Evolutionary conservation across 2,888 invertebrate genomes (phyloP).

Genomic region (Ernsta delagoae): DNA sequence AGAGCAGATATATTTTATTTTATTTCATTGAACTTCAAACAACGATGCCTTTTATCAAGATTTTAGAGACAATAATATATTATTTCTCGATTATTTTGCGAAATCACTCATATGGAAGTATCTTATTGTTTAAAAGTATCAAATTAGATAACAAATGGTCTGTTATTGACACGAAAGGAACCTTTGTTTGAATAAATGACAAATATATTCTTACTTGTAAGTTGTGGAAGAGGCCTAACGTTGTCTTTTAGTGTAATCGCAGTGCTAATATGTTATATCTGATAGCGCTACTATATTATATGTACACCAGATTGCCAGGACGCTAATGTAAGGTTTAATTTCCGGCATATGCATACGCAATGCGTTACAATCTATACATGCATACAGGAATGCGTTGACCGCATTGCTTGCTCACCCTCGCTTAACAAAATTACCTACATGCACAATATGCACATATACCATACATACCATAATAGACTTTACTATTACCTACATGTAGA

Average conservation of each 20-base stretch:
- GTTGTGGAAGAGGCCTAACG: no score
- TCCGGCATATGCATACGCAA: slow-evolving; percentile 43
- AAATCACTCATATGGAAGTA: not conserved
- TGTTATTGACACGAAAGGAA: not conserved
- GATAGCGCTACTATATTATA: not conserved
- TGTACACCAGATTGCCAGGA: slow-evolving; percentile 40
- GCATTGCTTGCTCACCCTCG: slow-evolving; percentile 30
- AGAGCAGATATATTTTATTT: no score
- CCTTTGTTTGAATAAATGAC: no score
- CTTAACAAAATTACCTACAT: slow-evolving; percentile 37
- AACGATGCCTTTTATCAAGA: not conserved
- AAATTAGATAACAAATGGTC: not conserved
- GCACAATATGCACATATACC: no score
- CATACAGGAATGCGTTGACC: slow-evolving; percentile 35
- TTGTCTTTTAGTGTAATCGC: no score
- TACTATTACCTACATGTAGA: not conserved
- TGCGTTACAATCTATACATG: slow-evolving; percentile 30
- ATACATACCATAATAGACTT: no score
- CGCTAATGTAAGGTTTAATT: slow-evolving; percentile 60
- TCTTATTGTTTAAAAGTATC: not conserved
- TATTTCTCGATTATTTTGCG: not conserved
- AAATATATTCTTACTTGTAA: not conserved
- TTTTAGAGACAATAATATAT: not conserved
- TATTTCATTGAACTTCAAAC: no score
- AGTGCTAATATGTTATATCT: not conserved